Percentiles rank a stretch among this genome's conserved stretches.
Conservation (phyloP, 2,888 invertebrate genomes). For the Dicyrtoma fusca region DNA sequence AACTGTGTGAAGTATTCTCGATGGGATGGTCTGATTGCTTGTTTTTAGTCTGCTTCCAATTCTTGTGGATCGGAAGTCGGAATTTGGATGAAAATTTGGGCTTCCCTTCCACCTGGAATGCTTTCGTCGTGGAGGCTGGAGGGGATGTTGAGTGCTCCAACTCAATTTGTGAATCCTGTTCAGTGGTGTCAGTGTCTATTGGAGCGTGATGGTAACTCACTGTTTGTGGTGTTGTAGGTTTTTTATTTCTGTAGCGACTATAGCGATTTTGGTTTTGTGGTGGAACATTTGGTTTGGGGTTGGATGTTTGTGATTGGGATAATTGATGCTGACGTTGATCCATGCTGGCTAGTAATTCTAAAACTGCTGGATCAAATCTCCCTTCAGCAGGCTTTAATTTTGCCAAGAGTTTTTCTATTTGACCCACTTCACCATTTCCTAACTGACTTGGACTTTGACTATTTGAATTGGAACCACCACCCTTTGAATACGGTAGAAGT, state of each 20-base stretch:
- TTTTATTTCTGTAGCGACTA: no score
- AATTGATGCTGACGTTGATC: background rate
- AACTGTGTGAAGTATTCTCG: slow-evolving; percentile 26
- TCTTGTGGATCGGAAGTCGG: slow-evolving; percentile 29
- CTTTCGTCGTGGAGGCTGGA: background rate
- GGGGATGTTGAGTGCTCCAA: background rate
- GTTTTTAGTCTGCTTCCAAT: background rate
- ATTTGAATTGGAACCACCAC: no score
- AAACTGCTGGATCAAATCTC: slow-evolving; percentile 47
- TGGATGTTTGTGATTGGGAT: background rate
- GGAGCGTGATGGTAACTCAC: background rate
- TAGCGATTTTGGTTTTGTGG: background rate
- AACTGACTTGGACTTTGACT: no score
- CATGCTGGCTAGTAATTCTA: slow-evolving; percentile 41
- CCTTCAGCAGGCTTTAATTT: slow-evolving; percentile 51
- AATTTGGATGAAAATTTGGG: slow-evolving; percentile 52
- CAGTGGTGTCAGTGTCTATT: background rate
- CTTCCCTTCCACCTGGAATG: background rate
- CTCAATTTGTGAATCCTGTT: no score
- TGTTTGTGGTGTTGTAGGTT: no score
- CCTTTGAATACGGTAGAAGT: background rate
- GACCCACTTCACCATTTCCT: slow-evolving; percentile 23
- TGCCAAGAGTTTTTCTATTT: slow-evolving; percentile 45
- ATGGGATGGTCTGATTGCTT: background rate
- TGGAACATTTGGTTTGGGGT: no score